Conservation (phyloP, 2,888 invertebrate genomes). For the Myopa tessellatipennis region DNA sequence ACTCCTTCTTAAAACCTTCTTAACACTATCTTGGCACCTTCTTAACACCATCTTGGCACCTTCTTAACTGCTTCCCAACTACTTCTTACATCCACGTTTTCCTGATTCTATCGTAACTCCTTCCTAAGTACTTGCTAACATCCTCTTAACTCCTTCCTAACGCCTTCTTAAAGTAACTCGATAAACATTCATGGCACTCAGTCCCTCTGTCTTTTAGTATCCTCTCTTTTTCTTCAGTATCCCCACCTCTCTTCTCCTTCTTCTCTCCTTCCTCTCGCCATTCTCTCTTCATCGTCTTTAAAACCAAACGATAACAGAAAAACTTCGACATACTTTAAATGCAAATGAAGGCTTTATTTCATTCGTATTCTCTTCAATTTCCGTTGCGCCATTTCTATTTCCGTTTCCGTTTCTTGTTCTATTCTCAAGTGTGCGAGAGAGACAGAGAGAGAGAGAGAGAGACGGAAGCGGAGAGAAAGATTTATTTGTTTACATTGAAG, state of each 20-base stretch:
- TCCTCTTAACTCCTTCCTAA: too few relatives aligned
- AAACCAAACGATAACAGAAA: background rate
- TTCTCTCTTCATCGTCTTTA: background rate
- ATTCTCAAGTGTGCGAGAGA: too few relatives aligned
- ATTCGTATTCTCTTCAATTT: constrained; percentile 15
- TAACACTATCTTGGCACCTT: too few relatives aligned
- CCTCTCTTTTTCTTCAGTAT: background rate
- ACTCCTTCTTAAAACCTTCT: too few relatives aligned
- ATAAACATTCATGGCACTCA: background rate
- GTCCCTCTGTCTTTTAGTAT: background rate
- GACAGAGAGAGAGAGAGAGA: too few relatives aligned
- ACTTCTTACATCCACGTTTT: too few relatives aligned
- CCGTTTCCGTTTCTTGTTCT: background rate
- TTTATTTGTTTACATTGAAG: constrained; percentile 4
- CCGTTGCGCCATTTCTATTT: constrained; percentile 25
- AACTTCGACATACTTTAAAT: constrained; percentile 8
- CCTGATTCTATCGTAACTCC: too few relatives aligned
- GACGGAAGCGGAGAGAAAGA: background rate
- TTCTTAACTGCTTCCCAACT: too few relatives aligned
- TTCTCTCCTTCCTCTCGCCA: background rate
- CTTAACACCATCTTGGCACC: too few relatives aligned
- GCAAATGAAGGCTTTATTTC: constrained; percentile 22
- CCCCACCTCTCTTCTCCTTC: background rate
- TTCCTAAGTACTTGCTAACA: too few relatives aligned
- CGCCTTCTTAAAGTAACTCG: too few relatives aligned